Base-by-base conservation (phyloP, 1,140 invertebrate genomes). In the Zaprionus gabonicus region DNA sequence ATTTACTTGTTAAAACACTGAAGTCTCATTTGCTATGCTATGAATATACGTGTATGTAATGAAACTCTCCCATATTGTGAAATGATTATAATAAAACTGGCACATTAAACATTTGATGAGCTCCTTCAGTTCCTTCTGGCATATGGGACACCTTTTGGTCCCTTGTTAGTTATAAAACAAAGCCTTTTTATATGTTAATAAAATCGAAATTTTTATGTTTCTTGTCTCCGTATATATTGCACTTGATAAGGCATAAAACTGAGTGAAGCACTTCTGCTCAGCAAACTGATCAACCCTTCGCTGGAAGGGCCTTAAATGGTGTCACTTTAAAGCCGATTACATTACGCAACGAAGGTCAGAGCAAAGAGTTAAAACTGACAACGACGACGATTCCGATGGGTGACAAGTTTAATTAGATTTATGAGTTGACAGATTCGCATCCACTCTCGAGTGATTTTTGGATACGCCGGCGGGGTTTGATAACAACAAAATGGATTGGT, bases 331-430 rank as follows among this genome's bases (percentile, higher is more conserved):
- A 88, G 81, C 85, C 85, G 84, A 79, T 87, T 87, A 81, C 67
- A 71, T 13, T 34, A 27, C 27, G 7, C 17, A 49, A 25, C 28
- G 25, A 20, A 15, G 20, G 13, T 25, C 17, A 65, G 25, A 36
- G 23, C 4, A 12, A 56, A 20, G 66, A 56, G 66, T 74, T 70
- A 51, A 38, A 7, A 51, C 38, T 41, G 58, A 44, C 46, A 25
- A 25, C 51, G 31, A 28, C 38, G 53, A 63, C 67, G 59, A 75
- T 71, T 46, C 59, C 67, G 58, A 71, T 82, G 72, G 80, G 69
- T 80, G 82, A 77, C 80, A 87, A 82, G 76, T 86, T 87, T 86
- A 85, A 86, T 86, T 86, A 88, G 76, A 88, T 83, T 86, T 86
- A 82, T 87, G 80, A 80, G 66, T 80, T 71, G 82, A 60, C 82